Evolutionary conservation across 2,888 invertebrate genomes (phyloP), one percentile per base, ranked within the genome.

Genomic region (Trichogramma dendrolimi): DNA sequence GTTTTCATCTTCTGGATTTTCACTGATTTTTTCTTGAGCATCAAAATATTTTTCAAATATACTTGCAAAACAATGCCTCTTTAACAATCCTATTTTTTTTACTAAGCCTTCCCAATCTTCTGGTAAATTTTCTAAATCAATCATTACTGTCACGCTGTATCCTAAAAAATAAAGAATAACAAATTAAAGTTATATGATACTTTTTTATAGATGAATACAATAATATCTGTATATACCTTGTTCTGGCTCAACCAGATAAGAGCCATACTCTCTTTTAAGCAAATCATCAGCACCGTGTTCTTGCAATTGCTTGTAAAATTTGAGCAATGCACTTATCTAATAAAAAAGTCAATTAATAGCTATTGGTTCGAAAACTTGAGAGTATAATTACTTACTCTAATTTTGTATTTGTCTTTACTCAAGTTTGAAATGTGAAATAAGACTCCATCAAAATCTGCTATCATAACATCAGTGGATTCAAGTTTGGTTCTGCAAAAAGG

Each of bases 11-110:
- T 95, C 94, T 79, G 97, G 96, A 80, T 94, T 94, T 77, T 96
- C 91, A 81, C 98, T 98, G 83, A 98, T 99, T 71, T 90, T 87
- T 79, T 96, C 95, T 83, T 99, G 97, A 81, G 94, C 94, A 79
- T 96, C 91, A 82, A 99, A 99, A 84, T 99, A 99, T 78, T 98
- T 97, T 80, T 99, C 97, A 82, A 99, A 99, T 64, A 99, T 97
- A 11, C 97, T 96, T 52, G 98, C 98, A 82, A 99, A 99, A 82
- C 99, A 99, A 83, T 99, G 95, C 75, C 98, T 86, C 81, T 99
- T 99, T 67, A 99, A 82, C 60, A 96, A 85, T 27, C 96, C 95
- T 70, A 96, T 90, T 82, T 92, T 94, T 80, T 92, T 92, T 70
- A 96, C 94, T 72, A 94, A 79, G 66, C 87, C 86, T 79, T 92